Base-by-base conservation (phyloP, 2,113 vertebrate species). In the Paracanthobrama guichenoti region DNA sequence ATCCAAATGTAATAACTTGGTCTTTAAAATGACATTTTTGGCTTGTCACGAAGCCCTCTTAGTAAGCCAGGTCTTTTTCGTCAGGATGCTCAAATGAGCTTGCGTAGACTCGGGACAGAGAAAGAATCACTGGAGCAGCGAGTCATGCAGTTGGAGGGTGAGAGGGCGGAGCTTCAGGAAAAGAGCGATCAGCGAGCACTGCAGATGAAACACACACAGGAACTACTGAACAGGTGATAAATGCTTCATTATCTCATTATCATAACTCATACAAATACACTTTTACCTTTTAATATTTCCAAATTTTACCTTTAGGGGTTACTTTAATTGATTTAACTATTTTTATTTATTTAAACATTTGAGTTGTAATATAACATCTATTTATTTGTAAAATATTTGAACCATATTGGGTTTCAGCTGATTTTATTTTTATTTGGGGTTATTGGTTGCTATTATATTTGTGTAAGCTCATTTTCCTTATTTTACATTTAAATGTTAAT, bases 151-250 rank as follows among this genome's bases (percentile, higher is more conserved):
- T 86, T 93, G 87, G 85, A 92, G 71, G 88, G 84, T 0, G 88
- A 92, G 26, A 86, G 81, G 11, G 88, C 57, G 57, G 90, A 90
- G 83, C 84, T 89, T 0, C 86, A 91, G 6, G 66, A 78, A 26
- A 85, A 88, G 69, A 83, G 26, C 14, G 86, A 81, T 28, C 89
- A 88, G 39, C 85, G 67, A 48, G 84, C 85, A 31, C 88, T 83
- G 84, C 88, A 91, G 42, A 89, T 92, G 50, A 87, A 85, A 79
- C 88, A 89, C 62, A 90, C 88, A 2, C 62, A 87, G 60, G 89
- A 89, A 10, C 5, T 84, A 2, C 85, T 94, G 59, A 85, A 78
- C 87, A 92, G 92, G 93, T 93, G 44, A 71, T 67, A 9, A 81
- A 71, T 22, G 78, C 24, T 64, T 64, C n/a, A 76, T 55, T 55